Base-by-base conservation (phyloP, 2,888 invertebrate genomes). In the Phengaris alcon region DNA sequence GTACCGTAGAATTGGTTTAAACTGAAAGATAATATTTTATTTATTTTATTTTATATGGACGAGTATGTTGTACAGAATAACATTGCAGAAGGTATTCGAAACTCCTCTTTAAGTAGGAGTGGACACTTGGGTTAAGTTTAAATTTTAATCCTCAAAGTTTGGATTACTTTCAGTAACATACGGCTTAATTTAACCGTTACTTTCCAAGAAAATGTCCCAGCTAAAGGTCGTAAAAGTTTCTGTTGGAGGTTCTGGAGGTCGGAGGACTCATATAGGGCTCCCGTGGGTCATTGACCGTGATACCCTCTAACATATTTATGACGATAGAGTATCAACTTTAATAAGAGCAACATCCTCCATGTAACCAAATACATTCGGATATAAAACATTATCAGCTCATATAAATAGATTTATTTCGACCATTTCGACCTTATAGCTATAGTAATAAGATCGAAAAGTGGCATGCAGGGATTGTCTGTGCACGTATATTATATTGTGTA, bases 291-390 rank as follows among this genome's bases (percentile, higher is more conserved):
- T 35, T 22, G 64, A 64, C 64, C 64, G 10, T 35, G 10, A 44
- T 6, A 9, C 15, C 6, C 22, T 64, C 64, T 2, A 64, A 64
- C 64, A 15, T 6, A 64, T 35, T 64, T 52, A 52, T 9, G 7
- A 4, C 12, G 35, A 35, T 35, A 35, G 22, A 22, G 3, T 35
- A 3, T 35, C 35, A 35, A 10, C 35, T 6, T 44, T 35, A 44
- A 64, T 35, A 35, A 44, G 64, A 44, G 22, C 64, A 52, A 64
- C 64, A 64, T 64, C 59, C 59, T 59, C 10, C 59, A 59, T 59
- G 15, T 59, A 59, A 35, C 35, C 35, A 35, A 35, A 35, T 35
- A 35, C 35, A 35, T 35, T 35, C 3, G 35, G 4, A 35, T 35
- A 35, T 4, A 35, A 35, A 35, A 35, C 35, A 35, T 35, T 35